phyloP scores from a whole-genome alignment of 1,140 invertebrate species.

The Gonioctena quinquepunctata region DNA sequence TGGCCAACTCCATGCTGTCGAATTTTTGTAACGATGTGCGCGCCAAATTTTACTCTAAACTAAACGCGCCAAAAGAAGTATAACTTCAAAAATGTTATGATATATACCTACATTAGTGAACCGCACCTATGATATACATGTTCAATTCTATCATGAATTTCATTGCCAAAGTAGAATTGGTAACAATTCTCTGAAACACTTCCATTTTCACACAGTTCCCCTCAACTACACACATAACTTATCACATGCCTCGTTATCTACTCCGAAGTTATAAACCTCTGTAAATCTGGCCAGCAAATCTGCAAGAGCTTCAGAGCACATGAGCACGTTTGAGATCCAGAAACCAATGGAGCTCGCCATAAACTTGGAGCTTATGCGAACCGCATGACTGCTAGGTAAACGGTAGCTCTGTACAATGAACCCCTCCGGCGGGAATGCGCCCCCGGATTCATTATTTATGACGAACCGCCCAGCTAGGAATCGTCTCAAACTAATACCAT shows the following conservation, averaged over 20 bases:
- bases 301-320: slow-evolving; percentile 36
- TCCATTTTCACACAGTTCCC: background rate
- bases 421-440: slow-evolving; percentile 27
- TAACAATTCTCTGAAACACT: no score
- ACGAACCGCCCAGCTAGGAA: slow-evolving; percentile 30
- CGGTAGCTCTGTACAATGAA: slow-evolving; percentile 22
- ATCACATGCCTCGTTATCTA: slow-evolving; percentile 6
- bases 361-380: slow-evolving; percentile 52
- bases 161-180: no score
- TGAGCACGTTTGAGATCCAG: slow-evolving; percentile 50
- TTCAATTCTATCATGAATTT: no score
- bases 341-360: slow-evolving; percentile 51
- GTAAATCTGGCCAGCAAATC: slow-evolving; percentile 16
- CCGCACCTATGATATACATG: no score
- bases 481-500: slow-evolving; percentile 28
- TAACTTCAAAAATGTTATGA: no score
- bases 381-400: slow-evolving; percentile 53
- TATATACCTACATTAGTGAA: no score
- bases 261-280: slow-evolving; percentile 15
- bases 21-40: no score
- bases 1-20: no score
- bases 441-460: slow-evolving; percentile 54
- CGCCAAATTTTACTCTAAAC: no score
- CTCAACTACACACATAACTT: background rate
- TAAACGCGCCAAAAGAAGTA: no score